Conservation (phyloP, 2,113 vertebrate species). For the Chaetodon trifascialis region DNA sequence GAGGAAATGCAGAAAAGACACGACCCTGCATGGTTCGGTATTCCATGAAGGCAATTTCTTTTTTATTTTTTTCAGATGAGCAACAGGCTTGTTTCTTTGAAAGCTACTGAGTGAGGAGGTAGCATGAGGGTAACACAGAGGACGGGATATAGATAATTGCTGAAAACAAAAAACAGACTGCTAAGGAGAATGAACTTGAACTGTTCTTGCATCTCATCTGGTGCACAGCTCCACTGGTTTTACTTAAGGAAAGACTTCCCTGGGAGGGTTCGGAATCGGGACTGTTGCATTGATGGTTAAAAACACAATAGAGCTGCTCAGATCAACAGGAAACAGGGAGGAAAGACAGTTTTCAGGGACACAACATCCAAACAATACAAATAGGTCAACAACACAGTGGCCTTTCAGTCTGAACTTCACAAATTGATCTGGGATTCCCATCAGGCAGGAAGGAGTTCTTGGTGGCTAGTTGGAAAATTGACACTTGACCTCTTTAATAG, state of each 20-base stretch:
- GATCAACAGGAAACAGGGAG: conserved; percentile 39
- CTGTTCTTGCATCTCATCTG: background rate
- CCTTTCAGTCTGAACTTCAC: conserved; percentile 19
- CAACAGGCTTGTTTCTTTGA: conserved; percentile 51
- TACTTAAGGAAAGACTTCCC: conserved; percentile 39
- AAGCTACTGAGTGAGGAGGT: conserved; percentile 24
- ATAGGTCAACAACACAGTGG: conserved; percentile 24
- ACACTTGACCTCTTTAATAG: conserved; percentile 60
- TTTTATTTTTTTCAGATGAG: conserved; percentile 36
- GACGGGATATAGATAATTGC: background rate
- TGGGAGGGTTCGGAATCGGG: conserved; percentile 43
- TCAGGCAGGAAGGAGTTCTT: conserved; percentile 51
- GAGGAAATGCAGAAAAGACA: conserved; percentile 63
- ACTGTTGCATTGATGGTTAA: background rate
- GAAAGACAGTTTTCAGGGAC: conserved; percentile 43
- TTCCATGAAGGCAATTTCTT: conserved; percentile 44
- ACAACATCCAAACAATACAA: conserved; percentile 44
- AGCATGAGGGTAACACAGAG: conserved; percentile 7
- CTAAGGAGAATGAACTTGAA: conserved; percentile 10
- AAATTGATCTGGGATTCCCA: conserved; percentile 45
- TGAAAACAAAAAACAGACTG: conserved; percentile 20
- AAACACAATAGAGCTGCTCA: conserved; percentile 55
- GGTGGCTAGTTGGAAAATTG: conserved; percentile 56
- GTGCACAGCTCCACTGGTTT: conserved; percentile 1
- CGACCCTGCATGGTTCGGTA: conserved; percentile 1